Base-by-base conservation (phyloP, 2,888 invertebrate species). In the Ditula angustiorana region DNA sequence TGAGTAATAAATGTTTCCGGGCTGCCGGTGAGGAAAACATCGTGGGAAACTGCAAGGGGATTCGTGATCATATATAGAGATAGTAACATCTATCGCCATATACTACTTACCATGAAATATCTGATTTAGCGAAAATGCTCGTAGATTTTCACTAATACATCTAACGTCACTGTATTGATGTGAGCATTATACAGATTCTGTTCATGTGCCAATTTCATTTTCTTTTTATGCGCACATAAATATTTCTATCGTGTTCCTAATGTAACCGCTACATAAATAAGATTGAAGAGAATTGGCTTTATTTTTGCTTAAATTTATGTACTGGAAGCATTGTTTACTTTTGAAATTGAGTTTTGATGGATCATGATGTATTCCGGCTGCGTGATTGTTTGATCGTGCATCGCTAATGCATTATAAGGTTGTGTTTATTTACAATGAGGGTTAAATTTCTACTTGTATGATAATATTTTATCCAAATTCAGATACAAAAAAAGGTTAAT, bases 1-100 rank as follows among this genome's bases (percentile, higher is more conserved):
- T n/a, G 41, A 60, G 26, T 52, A 59, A 49, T 44, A 60, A 47
- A 61, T 61, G 46, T 55, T 55, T 61, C 61, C 61, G 61, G 53
- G 13, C 4, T 46, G 46, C 19, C 46, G 55, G 44, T 44, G 21
- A 35, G 23, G 60, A 60, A 60, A 60, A 50, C 28, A 46, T 26
- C 53, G 61, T 61, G 61, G 46, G 53, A 61, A 61, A 35, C 53
- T 8, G 24, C 61, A 52, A 44, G 23, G 21, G 35, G 53, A 35
- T 61, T 53, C 21, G 19, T 5, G 19, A 19, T 2, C 28, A 21
- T 8, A n/a, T 49, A 49, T 19, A 33, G 3, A 2, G n/a, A 10
- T 10, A 21, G 13, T 16, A 13, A 16, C 24, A 16, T 37, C 37
- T 37, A 21, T 33, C 46, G 13, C 2, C 11, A 30, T 33, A 35